Conservation (phyloP, 2,888 invertebrate genomes). For the Papilio protenor region DNA sequence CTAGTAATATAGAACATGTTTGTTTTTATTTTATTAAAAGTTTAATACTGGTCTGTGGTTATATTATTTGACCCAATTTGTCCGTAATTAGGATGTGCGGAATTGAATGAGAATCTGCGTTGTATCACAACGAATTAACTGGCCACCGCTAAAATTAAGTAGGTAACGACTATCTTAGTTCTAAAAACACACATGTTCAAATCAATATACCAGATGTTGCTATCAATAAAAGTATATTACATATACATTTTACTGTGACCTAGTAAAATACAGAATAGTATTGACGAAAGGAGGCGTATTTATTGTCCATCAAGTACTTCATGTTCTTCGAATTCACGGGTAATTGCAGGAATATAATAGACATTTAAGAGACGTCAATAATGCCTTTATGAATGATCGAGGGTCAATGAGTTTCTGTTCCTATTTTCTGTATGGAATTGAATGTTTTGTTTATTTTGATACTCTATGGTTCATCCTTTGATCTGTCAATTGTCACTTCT, state of each 20-base stretch:
- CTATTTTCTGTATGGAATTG: neutral
- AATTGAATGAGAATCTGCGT: neutral
- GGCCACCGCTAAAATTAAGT: neutral
- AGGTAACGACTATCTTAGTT: neutral
- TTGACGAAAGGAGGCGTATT: neutral
- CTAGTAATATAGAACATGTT: neutral
- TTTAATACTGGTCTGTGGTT: slow-evolving; percentile 3
- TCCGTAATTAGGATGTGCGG: neutral
- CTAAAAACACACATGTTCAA: neutral
- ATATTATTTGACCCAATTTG: neutral
- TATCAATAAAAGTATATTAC: neutral
- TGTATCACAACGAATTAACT: neutral
- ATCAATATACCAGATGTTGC: neutral
- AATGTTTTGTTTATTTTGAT: slow-evolving; percentile 38
- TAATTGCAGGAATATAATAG: neutral
- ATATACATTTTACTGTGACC: neutral
- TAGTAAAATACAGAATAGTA: neutral
- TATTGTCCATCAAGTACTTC: neutral
- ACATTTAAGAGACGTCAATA: neutral
- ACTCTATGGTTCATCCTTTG: slow-evolving; percentile 39
- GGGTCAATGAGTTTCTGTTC: neutral
- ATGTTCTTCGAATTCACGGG: neutral
- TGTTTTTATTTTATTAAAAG: slow-evolving; percentile 21
- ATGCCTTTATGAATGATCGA: too few species aligned
- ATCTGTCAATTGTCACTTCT: slow-evolving; percentile 49